A percentile compares a stretch with the other conserved stretches of the same genome.
phyloP scores from a whole-genome alignment of 92 coral and sea anemone species.

The Bergia puertoricense region DNA sequence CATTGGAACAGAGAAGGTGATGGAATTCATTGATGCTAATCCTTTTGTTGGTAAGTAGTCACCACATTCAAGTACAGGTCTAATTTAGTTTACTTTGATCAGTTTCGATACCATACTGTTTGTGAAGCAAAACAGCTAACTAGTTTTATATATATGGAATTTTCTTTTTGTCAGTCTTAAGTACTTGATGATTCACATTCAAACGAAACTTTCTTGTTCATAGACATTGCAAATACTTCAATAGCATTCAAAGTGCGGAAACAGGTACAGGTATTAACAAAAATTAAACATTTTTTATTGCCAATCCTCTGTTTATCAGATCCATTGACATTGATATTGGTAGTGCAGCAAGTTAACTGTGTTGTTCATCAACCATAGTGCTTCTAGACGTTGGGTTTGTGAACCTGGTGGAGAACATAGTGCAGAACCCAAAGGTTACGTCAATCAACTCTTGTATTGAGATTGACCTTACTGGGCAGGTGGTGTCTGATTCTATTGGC shows the following conservation, averaged over 20 bases:
- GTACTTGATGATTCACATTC: background rate
- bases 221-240: too few species aligned
- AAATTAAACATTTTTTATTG: too few species aligned
- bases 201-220: background rate
- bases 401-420: slow-evolving; percentile 71
- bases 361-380: slow-evolving; percentile 52
- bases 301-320: too few species aligned
- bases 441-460: slow-evolving; percentile 96
- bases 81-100: background rate
- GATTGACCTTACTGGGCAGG: slow-evolving; percentile 95
- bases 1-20: too few species aligned
- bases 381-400: slow-evolving; percentile 95
- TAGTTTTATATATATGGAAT: background rate
- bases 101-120: background rate
- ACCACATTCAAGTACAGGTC: background rate
- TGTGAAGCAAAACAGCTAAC: too few species aligned
- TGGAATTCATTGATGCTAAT: slow-evolving; percentile 89
- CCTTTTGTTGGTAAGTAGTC: slow-evolving; percentile 88
- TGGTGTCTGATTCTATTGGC: slow-evolving; percentile 95
- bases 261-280: too few species aligned
- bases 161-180: background rate
- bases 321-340: too few species aligned
- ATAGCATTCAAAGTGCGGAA: too few species aligned
- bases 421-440: slow-evolving; percentile 88
- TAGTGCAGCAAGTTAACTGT: background rate